Conservation (phyloP, 2,888 invertebrate genomes). For the Euplagia quadripunctaria region DNA sequence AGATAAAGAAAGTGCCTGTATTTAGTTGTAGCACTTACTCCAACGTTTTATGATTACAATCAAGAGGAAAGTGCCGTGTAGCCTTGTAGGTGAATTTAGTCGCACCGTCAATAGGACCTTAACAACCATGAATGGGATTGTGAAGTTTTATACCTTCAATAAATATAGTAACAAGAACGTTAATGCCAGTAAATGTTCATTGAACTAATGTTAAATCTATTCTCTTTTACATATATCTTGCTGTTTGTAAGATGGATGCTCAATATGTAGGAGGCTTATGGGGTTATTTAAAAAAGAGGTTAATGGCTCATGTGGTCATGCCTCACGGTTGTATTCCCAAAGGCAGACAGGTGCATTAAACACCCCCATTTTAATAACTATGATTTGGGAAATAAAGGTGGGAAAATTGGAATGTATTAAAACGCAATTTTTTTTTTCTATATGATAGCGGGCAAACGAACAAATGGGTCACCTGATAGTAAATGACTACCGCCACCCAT, state of each 20-base stretch:
- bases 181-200: slow-evolving; percentile 5
- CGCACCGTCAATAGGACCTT: slow-evolving; percentile 23
- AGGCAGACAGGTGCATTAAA: no score
- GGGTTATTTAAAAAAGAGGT: no score
- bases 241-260: not conserved
- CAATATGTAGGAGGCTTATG: not conserved
- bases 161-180: slow-evolving; percentile 21
- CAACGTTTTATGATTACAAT: slow-evolving; percentile 19
- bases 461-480: no score
- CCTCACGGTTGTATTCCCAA: no score
- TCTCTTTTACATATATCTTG: not conserved
- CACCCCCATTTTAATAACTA: no score
- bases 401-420: no score
- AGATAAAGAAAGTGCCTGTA: slow-evolving; percentile 59
- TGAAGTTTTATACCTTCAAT: slow-evolving; percentile 32
- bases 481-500: no score
- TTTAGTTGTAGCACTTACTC: slow-evolving; percentile 17
- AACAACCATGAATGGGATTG: slow-evolving; percentile 23
- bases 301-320: no score
- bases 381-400: no score
- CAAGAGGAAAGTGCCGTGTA: slow-evolving; percentile 22
- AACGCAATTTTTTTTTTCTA: no score
- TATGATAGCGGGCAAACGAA: no score
- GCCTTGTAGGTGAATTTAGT: slow-evolving; percentile 20
- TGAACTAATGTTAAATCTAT: slow-evolving; percentile 19